Evolutionary conservation across 2,888 invertebrate genomes (phyloP).

Genomic region (Amphipoea oculea): DNA sequence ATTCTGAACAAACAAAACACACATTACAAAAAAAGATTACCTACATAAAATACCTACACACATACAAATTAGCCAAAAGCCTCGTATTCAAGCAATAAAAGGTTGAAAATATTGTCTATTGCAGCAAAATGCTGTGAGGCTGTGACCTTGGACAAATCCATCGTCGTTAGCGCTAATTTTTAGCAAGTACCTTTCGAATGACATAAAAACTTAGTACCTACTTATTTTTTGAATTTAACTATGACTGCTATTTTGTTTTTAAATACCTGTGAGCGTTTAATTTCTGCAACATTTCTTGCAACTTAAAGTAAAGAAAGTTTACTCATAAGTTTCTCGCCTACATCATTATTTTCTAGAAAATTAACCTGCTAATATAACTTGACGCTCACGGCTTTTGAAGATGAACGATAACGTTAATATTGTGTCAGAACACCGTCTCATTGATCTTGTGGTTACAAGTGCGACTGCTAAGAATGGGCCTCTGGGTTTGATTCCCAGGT

Average conservation of each 20-base stretch:
- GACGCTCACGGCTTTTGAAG: constrained; percentile 26
- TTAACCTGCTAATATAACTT: constrained; percentile 35
- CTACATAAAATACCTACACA: not conserved
- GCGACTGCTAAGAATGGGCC: not conserved
- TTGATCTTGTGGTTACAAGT: not conserved
- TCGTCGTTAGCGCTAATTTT: too few relatives aligned
- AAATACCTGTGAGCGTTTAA: constrained; percentile 28
- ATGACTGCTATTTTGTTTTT: not conserved
- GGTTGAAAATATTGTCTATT: not conserved
- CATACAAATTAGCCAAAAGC: not conserved
- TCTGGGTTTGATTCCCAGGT: not conserved
- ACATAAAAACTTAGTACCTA: not conserved
- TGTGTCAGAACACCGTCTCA: not conserved
- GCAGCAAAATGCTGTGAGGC: not conserved
- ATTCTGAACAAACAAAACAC: not conserved
- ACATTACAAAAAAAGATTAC: not conserved
- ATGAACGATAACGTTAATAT: not conserved
- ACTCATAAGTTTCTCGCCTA: constrained; percentile 23
- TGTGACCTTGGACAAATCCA: too few relatives aligned
- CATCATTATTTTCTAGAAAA: constrained; percentile 19
- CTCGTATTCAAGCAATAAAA: not conserved
- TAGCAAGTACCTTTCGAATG: too few relatives aligned
- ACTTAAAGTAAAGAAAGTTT: constrained; percentile 29
- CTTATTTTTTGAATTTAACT: not conserved
- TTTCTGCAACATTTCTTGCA: constrained; percentile 25